phyloP scores from a whole-genome alignment of 1,140 invertebrate genomes.

The Zophobas atratus region DNA sequence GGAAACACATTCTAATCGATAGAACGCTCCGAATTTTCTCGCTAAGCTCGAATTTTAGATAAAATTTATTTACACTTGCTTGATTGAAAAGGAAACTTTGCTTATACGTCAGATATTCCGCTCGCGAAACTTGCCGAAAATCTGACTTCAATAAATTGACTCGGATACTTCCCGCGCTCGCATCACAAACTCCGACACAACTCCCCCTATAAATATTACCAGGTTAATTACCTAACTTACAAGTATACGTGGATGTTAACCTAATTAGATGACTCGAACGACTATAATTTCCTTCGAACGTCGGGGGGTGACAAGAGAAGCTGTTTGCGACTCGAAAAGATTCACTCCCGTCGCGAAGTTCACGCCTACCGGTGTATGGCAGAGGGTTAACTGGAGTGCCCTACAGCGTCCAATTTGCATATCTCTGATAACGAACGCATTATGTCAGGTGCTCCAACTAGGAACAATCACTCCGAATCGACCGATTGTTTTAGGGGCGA shows the following conservation, averaged over 20 bases:
- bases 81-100: constrained; percentile 42
- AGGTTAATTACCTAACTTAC: constrained; percentile 47
- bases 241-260: constrained; percentile 46
- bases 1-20: constrained; percentile 40
- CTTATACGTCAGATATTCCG: constrained; percentile 39
- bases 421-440: constrained; percentile 37
- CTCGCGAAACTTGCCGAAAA: constrained; percentile 21
- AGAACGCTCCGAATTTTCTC: constrained; percentile 30
- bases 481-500: constrained; percentile 15
- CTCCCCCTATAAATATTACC: constrained; percentile 43
- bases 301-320: background rate
- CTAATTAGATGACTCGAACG: constrained; percentile 44
- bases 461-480: background rate
- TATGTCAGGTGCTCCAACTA: constrained; percentile 14
- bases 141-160: constrained; percentile 38
- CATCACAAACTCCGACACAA: constrained; percentile 34
- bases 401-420: constrained; percentile 18
- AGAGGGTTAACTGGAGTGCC: constrained; percentile 26
- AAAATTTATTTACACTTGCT: constrained; percentile 42
- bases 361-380: constrained; percentile 2
- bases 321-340: constrained; percentile 33
- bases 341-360: constrained; percentile 1
- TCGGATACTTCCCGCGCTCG: background rate
- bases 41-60: constrained; percentile 35
- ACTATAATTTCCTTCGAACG: constrained; percentile 45